Conservation (phyloP, 2,113 vertebrate genomes). For the Pyxicephalus adspersus region DNA sequence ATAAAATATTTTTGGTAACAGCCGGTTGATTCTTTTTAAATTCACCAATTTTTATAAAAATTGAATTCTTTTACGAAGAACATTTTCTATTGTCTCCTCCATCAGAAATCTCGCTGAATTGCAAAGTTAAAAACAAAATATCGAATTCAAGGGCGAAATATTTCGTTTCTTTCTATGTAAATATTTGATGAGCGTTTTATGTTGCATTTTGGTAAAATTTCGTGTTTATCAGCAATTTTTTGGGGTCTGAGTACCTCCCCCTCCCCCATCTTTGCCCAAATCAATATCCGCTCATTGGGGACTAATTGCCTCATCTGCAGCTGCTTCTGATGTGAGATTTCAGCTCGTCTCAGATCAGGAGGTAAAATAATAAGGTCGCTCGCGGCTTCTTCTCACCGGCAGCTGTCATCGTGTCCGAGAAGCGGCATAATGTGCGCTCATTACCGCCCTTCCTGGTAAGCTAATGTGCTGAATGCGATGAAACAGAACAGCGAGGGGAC, state of each 20-base stretch:
- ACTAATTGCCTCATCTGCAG: background rate
- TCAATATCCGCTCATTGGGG: background rate
- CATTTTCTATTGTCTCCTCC: no score
- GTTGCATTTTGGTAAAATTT: background rate
- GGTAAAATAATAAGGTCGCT: constrained; percentile 44
- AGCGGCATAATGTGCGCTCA: background rate
- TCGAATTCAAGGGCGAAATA: background rate
- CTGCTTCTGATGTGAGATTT: constrained; percentile 17
- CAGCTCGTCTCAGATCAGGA: background rate
- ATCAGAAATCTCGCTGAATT: no score
- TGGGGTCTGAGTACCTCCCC: background rate
- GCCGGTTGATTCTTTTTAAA: no score
- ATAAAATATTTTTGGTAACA: no score
- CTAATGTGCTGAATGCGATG: background rate
- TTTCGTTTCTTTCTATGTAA: background rate
- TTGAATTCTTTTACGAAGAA: no score
- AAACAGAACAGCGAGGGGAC: background rate
- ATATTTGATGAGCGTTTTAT: constrained; percentile 9
- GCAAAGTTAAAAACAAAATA: background rate
- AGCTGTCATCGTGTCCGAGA: constrained; percentile 13
- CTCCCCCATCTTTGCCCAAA: background rate
- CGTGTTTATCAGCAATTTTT: background rate
- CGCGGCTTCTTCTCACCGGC: background rate
- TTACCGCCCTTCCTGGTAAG: background rate
- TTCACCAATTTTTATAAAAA: no score